Evolutionary conservation across 2,888 invertebrate species (phyloP).

Genomic region (Cerceris ruficornis): DNA sequence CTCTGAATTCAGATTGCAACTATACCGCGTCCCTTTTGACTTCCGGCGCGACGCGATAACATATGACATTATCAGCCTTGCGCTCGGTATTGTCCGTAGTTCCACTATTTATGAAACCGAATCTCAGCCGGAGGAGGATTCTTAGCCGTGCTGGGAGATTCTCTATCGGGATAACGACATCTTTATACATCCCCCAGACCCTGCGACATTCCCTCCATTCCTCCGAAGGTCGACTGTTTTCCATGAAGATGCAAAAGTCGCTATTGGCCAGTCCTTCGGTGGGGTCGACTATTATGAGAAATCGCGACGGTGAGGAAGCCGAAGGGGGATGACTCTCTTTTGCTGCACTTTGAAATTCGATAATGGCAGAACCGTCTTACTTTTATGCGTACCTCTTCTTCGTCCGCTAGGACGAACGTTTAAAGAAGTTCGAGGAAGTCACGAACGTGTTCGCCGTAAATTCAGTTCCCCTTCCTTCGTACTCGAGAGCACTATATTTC

Average conservation of each 20-base stretch:
- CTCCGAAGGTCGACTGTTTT: not conserved
- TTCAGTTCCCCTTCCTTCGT: slow-evolving; percentile 15
- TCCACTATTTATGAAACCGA: slow-evolving; percentile 43
- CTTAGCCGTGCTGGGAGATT: slow-evolving; percentile 30
- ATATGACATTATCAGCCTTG: slow-evolving; percentile 47
- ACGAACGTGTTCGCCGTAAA: slow-evolving; percentile 33
- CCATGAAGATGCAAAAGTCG: slow-evolving; percentile 34
- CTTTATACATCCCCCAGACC: slow-evolving; percentile 15
- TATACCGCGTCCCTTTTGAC: slow-evolving; percentile 46
- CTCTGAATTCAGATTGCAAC: slow-evolving; percentile 61
- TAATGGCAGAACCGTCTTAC: slow-evolving; percentile 22
- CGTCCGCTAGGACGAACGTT: not conserved
- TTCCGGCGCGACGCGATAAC: slow-evolving; percentile 46
- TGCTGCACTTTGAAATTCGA: slow-evolving; percentile 33
- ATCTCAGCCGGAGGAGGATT: slow-evolving; percentile 37
- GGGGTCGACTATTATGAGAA: not conserved
- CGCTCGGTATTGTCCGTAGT: slow-evolving; percentile 44
- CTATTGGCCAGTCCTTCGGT: not conserved
- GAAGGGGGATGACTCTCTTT: not conserved
- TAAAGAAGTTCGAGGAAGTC: slow-evolving; percentile 33
- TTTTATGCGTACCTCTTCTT: slow-evolving; percentile 39
- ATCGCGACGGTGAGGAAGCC: not conserved
- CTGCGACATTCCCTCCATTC: not conserved
- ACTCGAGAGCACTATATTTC: slow-evolving; percentile 33
- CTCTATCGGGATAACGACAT: slow-evolving; percentile 28